A percentile compares a stretch with the other conserved stretches of the same genome.
Evolutionary conservation across 2,113 vertebrate species (phyloP).

Genomic region (Hypanus sabinus): DNA sequence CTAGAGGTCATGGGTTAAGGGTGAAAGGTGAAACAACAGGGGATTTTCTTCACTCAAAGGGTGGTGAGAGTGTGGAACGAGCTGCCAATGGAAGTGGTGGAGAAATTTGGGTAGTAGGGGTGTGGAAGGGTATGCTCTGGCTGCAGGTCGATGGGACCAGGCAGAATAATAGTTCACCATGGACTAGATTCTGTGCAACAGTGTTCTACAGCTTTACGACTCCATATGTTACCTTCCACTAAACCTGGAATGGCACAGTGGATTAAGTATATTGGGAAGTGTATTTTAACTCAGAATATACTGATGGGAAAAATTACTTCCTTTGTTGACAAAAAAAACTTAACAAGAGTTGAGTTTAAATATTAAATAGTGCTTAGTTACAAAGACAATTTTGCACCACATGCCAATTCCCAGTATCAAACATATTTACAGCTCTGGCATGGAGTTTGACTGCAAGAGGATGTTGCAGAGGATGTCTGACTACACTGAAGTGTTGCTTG

Average conservation of each 20-base stretch:
- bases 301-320: too few relatives aligned
- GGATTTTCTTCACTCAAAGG: too few relatives aligned
- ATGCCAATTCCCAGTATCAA: neutral
- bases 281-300: neutral
- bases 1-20: too few relatives aligned
- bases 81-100: too few relatives aligned
- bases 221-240: neutral
- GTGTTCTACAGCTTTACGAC: neutral
- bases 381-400: neutral
- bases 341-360: neutral
- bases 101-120: too few relatives aligned
- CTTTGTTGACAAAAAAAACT: neutral
- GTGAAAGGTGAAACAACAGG: too few relatives aligned
- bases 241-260: neutral
- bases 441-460: too few relatives aligned
- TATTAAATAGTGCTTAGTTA: neutral
- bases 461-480: neutral
- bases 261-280: neutral
- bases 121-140: too few relatives aligned
- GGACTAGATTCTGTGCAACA: too few relatives aligned
- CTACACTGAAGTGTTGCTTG: neutral
- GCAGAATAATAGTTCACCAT: too few relatives aligned
- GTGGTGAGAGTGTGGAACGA: too few relatives aligned
- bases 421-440: neutral
- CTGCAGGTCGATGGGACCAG: too few relatives aligned